Evolutionary conservation across 2,888 invertebrate genomes (phyloP).

Genomic region (Dolichomitus sp.): DNA sequence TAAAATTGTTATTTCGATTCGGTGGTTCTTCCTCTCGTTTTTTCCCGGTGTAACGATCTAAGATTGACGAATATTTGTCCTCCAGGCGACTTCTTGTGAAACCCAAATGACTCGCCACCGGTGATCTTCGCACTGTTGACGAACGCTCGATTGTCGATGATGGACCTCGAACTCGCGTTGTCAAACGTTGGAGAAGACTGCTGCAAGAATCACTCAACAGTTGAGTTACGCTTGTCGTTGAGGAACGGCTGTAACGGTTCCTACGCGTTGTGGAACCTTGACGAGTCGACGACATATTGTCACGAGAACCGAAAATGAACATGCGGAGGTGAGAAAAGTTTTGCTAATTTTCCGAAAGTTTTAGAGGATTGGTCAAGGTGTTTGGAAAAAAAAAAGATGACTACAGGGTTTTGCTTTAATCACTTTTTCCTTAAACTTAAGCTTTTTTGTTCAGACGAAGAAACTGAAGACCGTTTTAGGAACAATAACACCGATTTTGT

Average conservation of each 20-base stretch:
- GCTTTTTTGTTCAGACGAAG: background rate
- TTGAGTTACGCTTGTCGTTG: slow-evolving; percentile 94
- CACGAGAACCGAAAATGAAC: slow-evolving; percentile 82
- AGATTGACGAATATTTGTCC: slow-evolving; percentile 92
- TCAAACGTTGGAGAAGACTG: slow-evolving; percentile 93
- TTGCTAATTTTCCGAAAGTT: background rate
- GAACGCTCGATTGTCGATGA: slow-evolving; percentile 87
- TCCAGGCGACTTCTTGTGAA: slow-evolving; percentile 91
- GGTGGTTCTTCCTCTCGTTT: slow-evolving; percentile 81
- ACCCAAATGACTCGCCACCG: slow-evolving; percentile 82
- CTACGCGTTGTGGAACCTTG: slow-evolving; percentile 87
- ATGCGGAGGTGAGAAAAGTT: slow-evolving; percentile 73
- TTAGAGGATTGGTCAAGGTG: background rate
- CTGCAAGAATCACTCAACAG: slow-evolving; percentile 95
- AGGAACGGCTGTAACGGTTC: slow-evolving; percentile 93
- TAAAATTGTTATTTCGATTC: slow-evolving; percentile 47
- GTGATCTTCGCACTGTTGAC: slow-evolving; percentile 74
- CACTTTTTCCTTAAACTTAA: background rate
- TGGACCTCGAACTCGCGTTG: slow-evolving; percentile 92
- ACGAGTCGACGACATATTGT: slow-evolving; percentile 84
- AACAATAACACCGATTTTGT: background rate
- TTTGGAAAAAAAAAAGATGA: background rate
- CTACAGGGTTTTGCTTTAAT: background rate
- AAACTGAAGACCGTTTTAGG: background rate
- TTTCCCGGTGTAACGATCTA: slow-evolving; percentile 90